Conservation (phyloP, 2,888 invertebrate genomes). For the Scaptomyza cyrtandrae region DNA sequence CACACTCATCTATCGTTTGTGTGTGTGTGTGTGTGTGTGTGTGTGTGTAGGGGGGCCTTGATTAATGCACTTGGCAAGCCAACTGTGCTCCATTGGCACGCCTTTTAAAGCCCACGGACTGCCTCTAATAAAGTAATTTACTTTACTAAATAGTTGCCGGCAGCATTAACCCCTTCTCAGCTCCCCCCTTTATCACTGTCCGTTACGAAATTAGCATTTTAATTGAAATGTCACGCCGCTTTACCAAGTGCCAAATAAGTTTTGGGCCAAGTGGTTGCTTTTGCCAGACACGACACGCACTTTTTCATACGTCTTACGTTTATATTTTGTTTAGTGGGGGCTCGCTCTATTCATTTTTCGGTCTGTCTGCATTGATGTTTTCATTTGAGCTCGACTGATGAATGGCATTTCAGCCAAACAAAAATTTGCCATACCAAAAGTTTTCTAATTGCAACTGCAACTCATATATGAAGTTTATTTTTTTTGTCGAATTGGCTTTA, state of each 20-base stretch:
- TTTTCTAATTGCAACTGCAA: constrained; percentile 46
- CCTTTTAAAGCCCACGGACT: constrained; percentile 54
- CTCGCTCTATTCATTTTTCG: constrained; percentile 13
- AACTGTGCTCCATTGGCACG: constrained; percentile 41
- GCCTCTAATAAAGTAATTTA: constrained; percentile 77
- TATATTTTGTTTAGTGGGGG: constrained; percentile 1
- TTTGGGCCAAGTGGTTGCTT: constrained; percentile 36
- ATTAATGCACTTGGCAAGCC: constrained; percentile 74
- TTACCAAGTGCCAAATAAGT: constrained; percentile 68
- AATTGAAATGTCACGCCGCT: constrained; percentile 81
- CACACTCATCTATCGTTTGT: constrained; percentile 9
- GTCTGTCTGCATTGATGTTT: constrained; percentile 54
- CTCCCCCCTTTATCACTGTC: constrained; percentile 15
- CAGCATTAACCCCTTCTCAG: constrained; percentile 40
- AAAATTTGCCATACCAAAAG: constrained; percentile 26
- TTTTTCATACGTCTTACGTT: constrained; percentile 50
- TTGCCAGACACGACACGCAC: constrained; percentile 65
- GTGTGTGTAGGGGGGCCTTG: constrained; percentile 59
- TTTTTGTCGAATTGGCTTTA: no score
- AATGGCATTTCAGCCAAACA: constrained; percentile 55
- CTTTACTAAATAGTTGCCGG: constrained; percentile 75
- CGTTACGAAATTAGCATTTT: constrained; percentile 78
- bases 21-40: constrained; percentile 24
- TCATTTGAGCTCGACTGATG: constrained; percentile 61
- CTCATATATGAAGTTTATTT: constrained; percentile 15